Evolutionary conservation across 2,113 vertebrate species (phyloP).

Genomic region (Enhydra lutris): DNA sequence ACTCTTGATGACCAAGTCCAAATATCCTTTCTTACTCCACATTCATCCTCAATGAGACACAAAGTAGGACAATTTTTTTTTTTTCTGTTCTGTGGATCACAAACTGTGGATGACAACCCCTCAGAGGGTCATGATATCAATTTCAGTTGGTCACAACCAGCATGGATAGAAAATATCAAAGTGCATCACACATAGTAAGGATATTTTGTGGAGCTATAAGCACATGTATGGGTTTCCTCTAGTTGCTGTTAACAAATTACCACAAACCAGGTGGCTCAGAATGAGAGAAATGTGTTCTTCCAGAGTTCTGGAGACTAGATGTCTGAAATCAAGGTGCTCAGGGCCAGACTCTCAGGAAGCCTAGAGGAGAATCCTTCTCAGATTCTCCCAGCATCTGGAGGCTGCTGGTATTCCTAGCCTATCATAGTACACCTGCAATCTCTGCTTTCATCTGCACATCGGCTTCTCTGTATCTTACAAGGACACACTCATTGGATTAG

Average conservation of each 20-base stretch:
- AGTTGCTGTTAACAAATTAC: not conserved
- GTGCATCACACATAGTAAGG: not conserved
- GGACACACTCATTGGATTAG: not conserved
- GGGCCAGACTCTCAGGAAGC: not conserved
- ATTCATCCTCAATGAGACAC: not conserved
- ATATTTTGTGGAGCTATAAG: not conserved
- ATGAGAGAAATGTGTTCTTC: not conserved
- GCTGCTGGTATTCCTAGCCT: not conserved
- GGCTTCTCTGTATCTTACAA: not conserved
- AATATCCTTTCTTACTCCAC: not conserved
- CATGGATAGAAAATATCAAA: not conserved
- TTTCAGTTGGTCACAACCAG: not conserved
- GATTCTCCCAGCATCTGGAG: not conserved
- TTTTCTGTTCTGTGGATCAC: not conserved
- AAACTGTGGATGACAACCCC: not conserved
- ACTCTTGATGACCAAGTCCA: not conserved
- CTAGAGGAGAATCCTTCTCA: not conserved
- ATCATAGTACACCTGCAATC: no score
- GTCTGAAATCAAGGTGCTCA: not conserved
- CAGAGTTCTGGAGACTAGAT: not conserved
- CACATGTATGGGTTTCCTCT: not conserved
- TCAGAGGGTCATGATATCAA: not conserved
- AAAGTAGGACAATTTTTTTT: not conserved
- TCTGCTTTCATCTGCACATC: not conserved
- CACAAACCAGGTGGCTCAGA: not conserved